Conservation (phyloP, 2,113 vertebrate genomes). For the Neolamprologus toae region DNA sequence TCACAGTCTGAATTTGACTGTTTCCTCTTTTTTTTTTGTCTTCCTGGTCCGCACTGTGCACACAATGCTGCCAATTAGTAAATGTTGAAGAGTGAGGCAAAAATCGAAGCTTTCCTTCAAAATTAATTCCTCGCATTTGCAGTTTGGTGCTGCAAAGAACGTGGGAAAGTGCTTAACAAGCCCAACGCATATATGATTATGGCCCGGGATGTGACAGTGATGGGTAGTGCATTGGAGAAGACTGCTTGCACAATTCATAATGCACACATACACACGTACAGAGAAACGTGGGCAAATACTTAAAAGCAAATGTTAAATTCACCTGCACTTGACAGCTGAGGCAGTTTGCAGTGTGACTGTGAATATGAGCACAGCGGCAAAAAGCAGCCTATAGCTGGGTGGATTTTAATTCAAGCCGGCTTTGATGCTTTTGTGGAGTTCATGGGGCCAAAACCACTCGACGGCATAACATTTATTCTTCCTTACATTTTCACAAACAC, state of each 20-base stretch:
- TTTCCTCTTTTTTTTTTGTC: background rate
- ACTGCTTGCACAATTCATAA: background rate
- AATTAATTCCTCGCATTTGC: constrained; percentile 29
- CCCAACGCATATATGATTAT: constrained; percentile 1
- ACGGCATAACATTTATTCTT: background rate
- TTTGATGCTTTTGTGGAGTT: constrained; percentile 17
- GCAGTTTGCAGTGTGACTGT: background rate
- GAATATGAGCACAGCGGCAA: background rate
- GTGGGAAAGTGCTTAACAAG: constrained; percentile 30
- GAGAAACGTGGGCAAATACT: background rate
- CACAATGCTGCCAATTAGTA: constrained; percentile 57
- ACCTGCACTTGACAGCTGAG: background rate
- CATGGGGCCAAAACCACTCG: background rate
- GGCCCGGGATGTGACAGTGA: background rate
- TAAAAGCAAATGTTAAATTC: background rate
- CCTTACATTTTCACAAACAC: background rate
- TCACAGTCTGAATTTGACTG: background rate
- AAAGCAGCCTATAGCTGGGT: background rate
- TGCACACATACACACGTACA: background rate
- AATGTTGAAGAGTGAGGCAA: constrained; percentile 24
- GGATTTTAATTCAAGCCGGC: background rate
- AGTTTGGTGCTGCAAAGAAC: constrained; percentile 1
- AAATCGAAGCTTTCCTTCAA: constrained; percentile 18
- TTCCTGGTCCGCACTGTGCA: background rate
- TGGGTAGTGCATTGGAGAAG: background rate